Base-by-base conservation (phyloP, 2,113 vertebrate genomes). In the Diphyllodes magnificus region DNA sequence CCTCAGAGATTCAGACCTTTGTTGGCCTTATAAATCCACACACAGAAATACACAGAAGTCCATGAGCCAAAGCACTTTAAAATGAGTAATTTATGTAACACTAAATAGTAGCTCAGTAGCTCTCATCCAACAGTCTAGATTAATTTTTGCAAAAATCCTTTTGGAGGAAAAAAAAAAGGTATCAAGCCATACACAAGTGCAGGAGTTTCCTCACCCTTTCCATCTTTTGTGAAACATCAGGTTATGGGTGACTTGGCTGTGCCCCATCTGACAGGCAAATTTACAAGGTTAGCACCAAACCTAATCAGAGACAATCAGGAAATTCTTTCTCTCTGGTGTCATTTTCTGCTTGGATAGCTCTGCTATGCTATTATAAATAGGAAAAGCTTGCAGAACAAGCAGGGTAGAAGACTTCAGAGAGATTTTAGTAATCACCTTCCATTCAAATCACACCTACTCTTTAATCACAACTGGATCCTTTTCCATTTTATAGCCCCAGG, bases 281-380 rank as follows among this genome's bases (percentile, higher is more conserved):
- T 92, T 86, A 94, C 85, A 94, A 86, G 87, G 85, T 88, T 94
- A 96, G 87, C 75, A 86, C 47, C 68, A 66, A 96, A 91, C 79
- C 92, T 86, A 90, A 96, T 94, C 95, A 93, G 75, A 92, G 93
- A 93, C 92, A 95, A 95, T 95, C 92, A 94, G 85, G 85, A 88
- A 93, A 72, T 47, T 82, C 73, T 57, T 65, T 66, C 83, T 92
- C 84, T 87, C 88, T 40, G 22, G 75, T 70, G 40, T 92, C 86
- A 96, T 96, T 96, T 95, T 93, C 94, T 96, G 96, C 94, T 86
- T 94, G 68, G 92, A 66, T 83, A 75, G 92, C 56, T 93, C 56
- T 64, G 47, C 70, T 95, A 10, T 71, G 69, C 81, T 85, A 69
- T 95, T 95, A 94, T 80, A 95, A 90, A 90, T 75, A 83, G 76